Percentiles rank a stretch among this genome's conserved stretches.
phyloP scores from a whole-genome alignment of 2,113 vertebrate species.

The Thamnaconus septentrionalis region DNA sequence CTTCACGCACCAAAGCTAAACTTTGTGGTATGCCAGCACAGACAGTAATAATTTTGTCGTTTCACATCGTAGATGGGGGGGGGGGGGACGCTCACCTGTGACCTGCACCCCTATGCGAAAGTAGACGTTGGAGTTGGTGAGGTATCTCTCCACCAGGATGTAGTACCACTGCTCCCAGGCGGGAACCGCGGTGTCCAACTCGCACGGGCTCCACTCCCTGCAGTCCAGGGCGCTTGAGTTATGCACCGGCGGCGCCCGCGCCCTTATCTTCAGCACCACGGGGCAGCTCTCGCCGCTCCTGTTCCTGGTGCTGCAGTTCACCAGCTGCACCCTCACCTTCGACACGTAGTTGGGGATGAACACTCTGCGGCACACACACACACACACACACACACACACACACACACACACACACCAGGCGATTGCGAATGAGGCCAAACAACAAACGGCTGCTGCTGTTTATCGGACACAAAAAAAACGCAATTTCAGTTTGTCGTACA shows the following conservation, averaged over 20 bases:
- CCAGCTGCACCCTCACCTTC: slow-evolving; percentile 86
- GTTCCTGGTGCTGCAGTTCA: slow-evolving; percentile 81
- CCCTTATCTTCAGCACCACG: slow-evolving; percentile 86
- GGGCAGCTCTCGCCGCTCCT: slow-evolving; percentile 81
- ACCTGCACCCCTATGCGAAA: slow-evolving; percentile 90
- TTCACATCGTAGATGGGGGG: no score
- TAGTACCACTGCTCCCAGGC: slow-evolving; percentile 98
- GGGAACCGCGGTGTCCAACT: slow-evolving; percentile 82
- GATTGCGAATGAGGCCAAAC: no score
- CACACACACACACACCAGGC: no score
- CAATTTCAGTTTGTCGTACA: no score
- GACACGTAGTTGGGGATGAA: slow-evolving; percentile 94
- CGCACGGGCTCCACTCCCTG: slow-evolving; percentile 79
- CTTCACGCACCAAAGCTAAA: no score
- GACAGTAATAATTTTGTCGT: no score
- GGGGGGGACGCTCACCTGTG: slow-evolving; percentile 90
- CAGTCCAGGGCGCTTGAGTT: slow-evolving; percentile 92
- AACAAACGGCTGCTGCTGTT: no score
- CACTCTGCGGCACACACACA: slow-evolving; percentile 76
- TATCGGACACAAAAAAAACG: no score
- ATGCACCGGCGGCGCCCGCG: slow-evolving; percentile 92
- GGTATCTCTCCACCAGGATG: slow-evolving; percentile 88
- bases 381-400: neutral
- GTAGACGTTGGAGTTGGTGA: slow-evolving; percentile 76
- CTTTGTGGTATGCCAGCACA: no score